Base-by-base conservation (phyloP, 2,797 vertebrate genomes). In the Amblyraja radiata region DNA sequence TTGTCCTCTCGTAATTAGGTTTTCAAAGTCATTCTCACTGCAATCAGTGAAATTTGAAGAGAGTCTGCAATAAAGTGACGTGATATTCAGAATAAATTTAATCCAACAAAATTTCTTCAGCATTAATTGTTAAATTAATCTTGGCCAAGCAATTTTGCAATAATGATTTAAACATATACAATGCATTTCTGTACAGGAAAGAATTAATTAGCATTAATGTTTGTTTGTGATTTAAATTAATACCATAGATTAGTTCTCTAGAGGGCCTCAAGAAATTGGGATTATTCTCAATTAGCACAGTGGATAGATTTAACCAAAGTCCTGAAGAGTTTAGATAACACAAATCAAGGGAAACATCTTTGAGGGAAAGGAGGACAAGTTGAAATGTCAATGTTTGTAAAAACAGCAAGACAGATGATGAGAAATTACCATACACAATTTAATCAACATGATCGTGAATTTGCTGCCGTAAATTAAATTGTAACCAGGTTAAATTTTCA, bases 1-100 rank as follows among this genome's bases (percentile, higher is more conserved):
- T 63, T 96, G 95, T 93, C 98, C 98, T 1, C 91, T 94, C 18
- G 96, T 16, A 93, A 98, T 94, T 94, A 98, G 94, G 0, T 10
- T 93, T 95, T 97, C 97, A 95, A 98, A 99, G 94, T 97, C 95
- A 21, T 81, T 1, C 21, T 13, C 96, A 0, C 98, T 99, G 93
- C 98, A 98, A n/a, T 4, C 88, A 94, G 98, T 98, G 94, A 98
- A 99, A 68, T 36, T 93, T 54, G 94, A 94, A 58, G 95, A 94
- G 6, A 96, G 97, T 13, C 98, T 98, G 71, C n/a, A 91, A 68
- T 76, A 58, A 74, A 92, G 39, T 74, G 71, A 76, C 5, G 28
- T 46, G 46, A 46, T 74, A 32, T 88, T 6, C 10, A 88, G 36
- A 63, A 65, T 65, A 13, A 63, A 65, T 65, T 68, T 9, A 68